Base-by-base conservation (phyloP, 2,797 vertebrate genomes). In the Neopelma chrysocephalum region DNA sequence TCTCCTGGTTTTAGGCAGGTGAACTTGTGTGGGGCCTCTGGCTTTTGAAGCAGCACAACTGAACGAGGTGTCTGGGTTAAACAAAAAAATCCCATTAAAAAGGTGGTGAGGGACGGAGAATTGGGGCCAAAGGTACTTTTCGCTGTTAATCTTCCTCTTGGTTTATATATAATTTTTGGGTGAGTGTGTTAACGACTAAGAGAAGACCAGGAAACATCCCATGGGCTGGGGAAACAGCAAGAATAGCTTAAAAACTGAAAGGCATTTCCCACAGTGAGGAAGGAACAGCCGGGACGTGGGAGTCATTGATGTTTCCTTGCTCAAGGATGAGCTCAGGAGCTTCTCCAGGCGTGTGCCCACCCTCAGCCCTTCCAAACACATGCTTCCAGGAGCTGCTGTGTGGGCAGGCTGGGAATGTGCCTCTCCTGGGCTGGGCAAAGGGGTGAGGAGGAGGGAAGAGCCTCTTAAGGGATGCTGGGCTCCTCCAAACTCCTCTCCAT, bases 261-360 rank as follows among this genome's bases (percentile, higher is more conserved):
- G 95, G 89, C 38, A 48, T 57, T 94, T 95, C 93, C 95, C 90
- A 70, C 34, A 31, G 66, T 0, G 22, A 87, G 72, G 83, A 96
- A 87, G 72, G 83, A 96, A 87, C 96, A 96, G 94, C 82, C 1
- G 72, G 87, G 66, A 36, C 1, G 93, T 95, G 36, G 95, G 96
- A 95, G 97, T 95, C 94, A 91, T 89, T 94, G 91, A 93, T 95
- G 58, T 10, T 86, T 82, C 60, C 93, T 45, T 42, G 70, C 89
- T 76, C 32, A 16, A 54, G 91, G 87, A 96, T 91, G 90, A 91
- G 92, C 66, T 73, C 65, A 82, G 90, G 42, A 89, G 15, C 57
- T 68, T 85, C 90, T 85, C 72, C 31, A 51, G 54, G n/a, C 4
- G 0, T 47, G n/a, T 6, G 29, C 45, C 53, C 79, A n/a, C 64